A percentile compares a stretch with the other conserved stretches of the same genome.
Conservation (phyloP, 1,140 invertebrate species). For the Meteorus sp. region DNA sequence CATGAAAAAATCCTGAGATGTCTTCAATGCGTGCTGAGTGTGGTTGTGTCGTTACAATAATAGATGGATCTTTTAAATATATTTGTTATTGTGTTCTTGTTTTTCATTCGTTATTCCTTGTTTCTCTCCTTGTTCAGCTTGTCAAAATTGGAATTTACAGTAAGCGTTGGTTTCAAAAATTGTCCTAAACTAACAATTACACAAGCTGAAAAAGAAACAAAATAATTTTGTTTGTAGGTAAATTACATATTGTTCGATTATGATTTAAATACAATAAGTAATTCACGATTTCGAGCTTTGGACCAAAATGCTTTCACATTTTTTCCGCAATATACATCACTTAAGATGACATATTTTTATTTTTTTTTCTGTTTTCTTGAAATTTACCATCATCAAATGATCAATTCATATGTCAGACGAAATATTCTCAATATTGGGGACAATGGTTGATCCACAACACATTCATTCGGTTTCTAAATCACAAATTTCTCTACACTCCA, state of each 20-base stretch:
- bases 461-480: too few relatives aligned
- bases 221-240: slow-evolving; percentile 14
- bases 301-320: not conserved
- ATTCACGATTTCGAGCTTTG: slow-evolving; percentile 14
- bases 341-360: too few relatives aligned
- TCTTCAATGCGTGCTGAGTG: slow-evolving; percentile 88
- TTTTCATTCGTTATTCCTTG: slow-evolving; percentile 31
- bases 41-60: slow-evolving; percentile 68
- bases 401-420: too few relatives aligned
- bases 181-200: slow-evolving; percentile 76
- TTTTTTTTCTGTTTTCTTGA: too few relatives aligned
- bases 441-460: too few relatives aligned
- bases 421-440: too few relatives aligned
- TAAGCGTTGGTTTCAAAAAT: slow-evolving; percentile 59
- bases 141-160: slow-evolving; percentile 62
- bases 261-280: not conserved
- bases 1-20: slow-evolving; percentile 83
- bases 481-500: too few relatives aligned
- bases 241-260: not conserved
- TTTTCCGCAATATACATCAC: not conserved
- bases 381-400: too few relatives aligned
- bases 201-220: slow-evolving; percentile 70
- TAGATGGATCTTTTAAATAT: slow-evolving; percentile 20
- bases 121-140: slow-evolving; percentile 52
- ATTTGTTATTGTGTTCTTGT: slow-evolving; percentile 47